Evolutionary conservation across 2,888 invertebrate species (phyloP).

Genomic region (Acheta domesticus): DNA sequence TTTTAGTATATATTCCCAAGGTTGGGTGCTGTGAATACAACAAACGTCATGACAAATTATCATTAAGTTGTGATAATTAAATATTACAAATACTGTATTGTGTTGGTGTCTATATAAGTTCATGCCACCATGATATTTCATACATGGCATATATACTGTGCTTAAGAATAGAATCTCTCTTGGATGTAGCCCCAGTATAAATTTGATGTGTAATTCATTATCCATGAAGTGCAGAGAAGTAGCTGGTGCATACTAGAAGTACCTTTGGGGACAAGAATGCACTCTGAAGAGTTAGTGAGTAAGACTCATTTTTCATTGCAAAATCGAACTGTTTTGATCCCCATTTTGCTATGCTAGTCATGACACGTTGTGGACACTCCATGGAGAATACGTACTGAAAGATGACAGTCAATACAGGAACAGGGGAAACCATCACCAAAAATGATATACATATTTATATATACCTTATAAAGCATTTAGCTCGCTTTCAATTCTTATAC

Average conservation of each 20-base stretch:
- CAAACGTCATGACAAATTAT: neutral
- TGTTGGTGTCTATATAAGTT: neutral
- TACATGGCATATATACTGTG: neutral
- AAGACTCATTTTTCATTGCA: neutral
- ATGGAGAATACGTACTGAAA: conserved; percentile 18
- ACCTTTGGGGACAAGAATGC: neutral
- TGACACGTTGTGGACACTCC: conserved; percentile 9
- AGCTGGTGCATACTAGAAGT: neutral
- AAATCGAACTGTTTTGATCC: neutral
- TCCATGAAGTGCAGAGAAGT: neutral
- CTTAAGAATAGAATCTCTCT: neutral
- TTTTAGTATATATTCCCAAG: conserved; percentile 18
- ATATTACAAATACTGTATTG: neutral
- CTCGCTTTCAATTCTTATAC: conserved; percentile 38
- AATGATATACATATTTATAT: conserved; percentile 25
- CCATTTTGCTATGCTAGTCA: neutral
- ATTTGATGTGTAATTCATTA: conserved; percentile 1
- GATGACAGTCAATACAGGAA: conserved; percentile 9
- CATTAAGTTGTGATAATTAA: neutral
- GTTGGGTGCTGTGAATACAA: conserved; percentile 1
- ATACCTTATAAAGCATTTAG: conserved; percentile 35
- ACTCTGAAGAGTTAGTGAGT: neutral
- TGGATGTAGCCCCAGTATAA: neutral
- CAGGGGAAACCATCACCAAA: conserved; percentile 23
- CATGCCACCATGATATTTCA: neutral